Evolutionary conservation across 92 coral and sea anemone species (phyloP).

Genomic region (Epizoanthus scotinus): DNA sequence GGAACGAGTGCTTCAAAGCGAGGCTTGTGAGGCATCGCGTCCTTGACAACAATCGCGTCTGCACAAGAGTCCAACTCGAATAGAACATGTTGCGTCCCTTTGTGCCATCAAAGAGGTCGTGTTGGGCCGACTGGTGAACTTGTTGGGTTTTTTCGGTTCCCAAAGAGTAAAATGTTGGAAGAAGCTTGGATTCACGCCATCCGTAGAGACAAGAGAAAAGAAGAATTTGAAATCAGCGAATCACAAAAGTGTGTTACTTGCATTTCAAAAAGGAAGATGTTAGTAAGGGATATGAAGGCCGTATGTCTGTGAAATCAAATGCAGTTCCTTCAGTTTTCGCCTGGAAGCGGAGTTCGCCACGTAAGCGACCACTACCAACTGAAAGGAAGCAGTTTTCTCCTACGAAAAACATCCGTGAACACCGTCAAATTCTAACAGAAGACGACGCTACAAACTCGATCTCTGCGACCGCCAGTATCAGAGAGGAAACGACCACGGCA

Average conservation of each 20-base stretch:
- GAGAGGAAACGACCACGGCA: not conserved
- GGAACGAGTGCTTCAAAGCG: not conserved
- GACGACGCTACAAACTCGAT: not conserved
- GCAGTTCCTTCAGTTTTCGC: constrained; percentile 47
- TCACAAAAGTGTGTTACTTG: constrained; percentile 58
- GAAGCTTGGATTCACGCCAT: constrained; percentile 28
- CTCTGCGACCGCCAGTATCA: no score
- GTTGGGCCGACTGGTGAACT: not conserved
- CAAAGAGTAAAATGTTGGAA: not conserved
- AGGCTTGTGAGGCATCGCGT: not conserved
- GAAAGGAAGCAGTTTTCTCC: not conserved
- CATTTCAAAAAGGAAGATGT: constrained; percentile 55
- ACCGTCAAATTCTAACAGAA: not conserved
- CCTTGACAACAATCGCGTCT: not conserved
- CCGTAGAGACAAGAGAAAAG: not conserved
- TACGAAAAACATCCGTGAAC: not conserved
- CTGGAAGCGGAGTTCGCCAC: constrained; percentile 30
- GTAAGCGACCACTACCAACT: constrained; percentile 33
- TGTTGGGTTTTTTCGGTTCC: constrained; percentile 18
- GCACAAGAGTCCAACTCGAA: not conserved
- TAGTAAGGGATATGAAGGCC: constrained; percentile 44
- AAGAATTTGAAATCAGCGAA: not conserved
- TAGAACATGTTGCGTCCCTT: constrained; percentile 24
- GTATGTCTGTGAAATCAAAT: constrained; percentile 1
- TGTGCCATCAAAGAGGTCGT: constrained; percentile 31